phyloP scores from a whole-genome alignment of 2,888 invertebrate species.

The Cryptocephalus moraei region DNA sequence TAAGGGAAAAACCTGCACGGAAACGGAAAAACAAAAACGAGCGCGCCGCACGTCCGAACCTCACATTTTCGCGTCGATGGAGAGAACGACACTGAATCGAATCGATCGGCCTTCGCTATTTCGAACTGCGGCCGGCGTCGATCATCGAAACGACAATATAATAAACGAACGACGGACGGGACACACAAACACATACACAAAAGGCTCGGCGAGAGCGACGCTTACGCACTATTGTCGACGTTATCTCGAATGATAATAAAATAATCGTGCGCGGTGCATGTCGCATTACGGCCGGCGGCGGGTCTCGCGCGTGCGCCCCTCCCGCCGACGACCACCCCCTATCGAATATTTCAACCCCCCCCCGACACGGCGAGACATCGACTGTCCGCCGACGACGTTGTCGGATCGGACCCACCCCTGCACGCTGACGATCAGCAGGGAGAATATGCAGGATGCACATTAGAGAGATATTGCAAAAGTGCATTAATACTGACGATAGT shows the following conservation, averaged over 20 bases:
- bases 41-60: neutral
- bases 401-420: neutral
- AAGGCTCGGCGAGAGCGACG: neutral
- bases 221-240: neutral
- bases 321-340: neutral
- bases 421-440: no score
- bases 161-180: no score
- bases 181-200: no score
- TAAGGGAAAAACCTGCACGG: neutral
- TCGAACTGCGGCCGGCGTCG: no score
- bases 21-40: constrained; percentile 3
- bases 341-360: neutral
- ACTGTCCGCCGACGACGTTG: neutral
- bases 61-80: neutral
- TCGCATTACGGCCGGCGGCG: neutral
- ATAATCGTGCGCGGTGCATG: neutral
- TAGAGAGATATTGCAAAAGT: no score
- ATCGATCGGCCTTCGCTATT: no score
- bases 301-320: neutral
- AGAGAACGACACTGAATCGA: neutral
- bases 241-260: neutral
- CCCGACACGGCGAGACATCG: neutral
- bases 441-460: no score
- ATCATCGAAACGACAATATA: no score
- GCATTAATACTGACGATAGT: no score